Conservation (phyloP, 2,888 invertebrate species). For the Apoderus coryli region DNA sequence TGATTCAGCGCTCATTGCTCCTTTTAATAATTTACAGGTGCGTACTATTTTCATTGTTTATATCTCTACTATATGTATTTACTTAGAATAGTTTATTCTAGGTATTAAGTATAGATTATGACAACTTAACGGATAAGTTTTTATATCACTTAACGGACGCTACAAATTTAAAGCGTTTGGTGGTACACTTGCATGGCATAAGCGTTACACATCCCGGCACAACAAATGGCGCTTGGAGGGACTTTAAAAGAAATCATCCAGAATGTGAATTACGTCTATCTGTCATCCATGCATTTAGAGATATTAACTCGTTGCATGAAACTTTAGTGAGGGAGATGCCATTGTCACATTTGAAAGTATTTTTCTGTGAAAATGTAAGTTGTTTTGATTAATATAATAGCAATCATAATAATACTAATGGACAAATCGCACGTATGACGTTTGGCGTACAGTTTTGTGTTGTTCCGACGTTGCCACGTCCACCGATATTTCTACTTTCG, state of each 20-base stretch:
- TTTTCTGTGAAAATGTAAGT: conserved; percentile 54
- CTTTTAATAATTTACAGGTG: conserved; percentile 44
- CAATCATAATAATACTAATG: too few species aligned
- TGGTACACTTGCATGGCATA: conserved; percentile 56
- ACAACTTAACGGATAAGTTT: conserved; percentile 37
- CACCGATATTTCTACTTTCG: too few species aligned
- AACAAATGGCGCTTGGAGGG: conserved; percentile 47
- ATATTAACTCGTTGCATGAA: conserved; percentile 43
- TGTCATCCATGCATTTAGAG: conserved; percentile 54
- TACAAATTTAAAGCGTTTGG: conserved; percentile 40
- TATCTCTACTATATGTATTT: conserved; percentile 3
- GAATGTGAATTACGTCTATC: conserved; percentile 43
- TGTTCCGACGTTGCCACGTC: too few species aligned
- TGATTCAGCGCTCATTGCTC: conserved; percentile 40
- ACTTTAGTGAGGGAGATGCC: conserved; percentile 54
- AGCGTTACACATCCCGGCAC: conserved; percentile 47
- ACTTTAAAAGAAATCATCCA: conserved; percentile 39
- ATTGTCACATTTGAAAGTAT: conserved; percentile 53
- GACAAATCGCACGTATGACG: too few species aligned
- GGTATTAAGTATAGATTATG: conserved; percentile 42
- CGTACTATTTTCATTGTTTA: conserved; percentile 5
- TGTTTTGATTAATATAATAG: too few species aligned
- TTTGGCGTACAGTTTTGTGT: too few species aligned
- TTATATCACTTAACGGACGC: conserved; percentile 27
- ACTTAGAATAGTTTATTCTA: conserved; percentile 16